Percentiles rank a stretch among this genome's conserved stretches.
Evolutionary conservation across 2,888 invertebrate genomes (phyloP).

Genomic region (Caenorhabditis sp.): DNA sequence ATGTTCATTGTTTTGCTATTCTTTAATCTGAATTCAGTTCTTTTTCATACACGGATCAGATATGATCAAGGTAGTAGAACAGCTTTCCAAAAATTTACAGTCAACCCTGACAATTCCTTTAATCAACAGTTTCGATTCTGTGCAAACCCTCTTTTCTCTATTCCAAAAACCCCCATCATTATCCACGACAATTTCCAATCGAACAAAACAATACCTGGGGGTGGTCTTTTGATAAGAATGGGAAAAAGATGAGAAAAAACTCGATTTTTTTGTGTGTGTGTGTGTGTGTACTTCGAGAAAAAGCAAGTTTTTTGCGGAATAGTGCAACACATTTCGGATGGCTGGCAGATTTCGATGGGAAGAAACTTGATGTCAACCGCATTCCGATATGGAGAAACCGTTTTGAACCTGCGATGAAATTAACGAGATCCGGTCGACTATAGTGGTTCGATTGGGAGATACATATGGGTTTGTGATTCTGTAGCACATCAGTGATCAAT

Average conservation of each 20-base stretch:
- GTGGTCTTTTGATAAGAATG: neutral
- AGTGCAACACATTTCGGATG: neutral
- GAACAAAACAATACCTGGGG: neutral
- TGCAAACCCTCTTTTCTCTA: too few species aligned
- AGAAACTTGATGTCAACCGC: neutral
- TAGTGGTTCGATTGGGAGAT: neutral
- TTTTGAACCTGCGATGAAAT: neutral
- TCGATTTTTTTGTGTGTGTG: too few species aligned
- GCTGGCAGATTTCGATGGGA: neutral
- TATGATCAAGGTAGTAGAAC: too few species aligned
- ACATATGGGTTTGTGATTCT: too few species aligned
- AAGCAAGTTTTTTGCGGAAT: neutral
- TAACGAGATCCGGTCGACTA: neutral
- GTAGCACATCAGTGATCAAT: too few species aligned
- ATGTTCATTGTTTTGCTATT: too few species aligned
- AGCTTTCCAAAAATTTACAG: too few species aligned
- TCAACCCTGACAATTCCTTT: too few species aligned
- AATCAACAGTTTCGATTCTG: too few species aligned
- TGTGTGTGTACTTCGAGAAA: constrained; percentile 1
- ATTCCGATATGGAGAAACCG: neutral
- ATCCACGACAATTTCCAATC: neutral
- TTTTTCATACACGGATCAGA: too few species aligned
- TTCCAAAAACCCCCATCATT: too few species aligned
- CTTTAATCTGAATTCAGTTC: too few species aligned
- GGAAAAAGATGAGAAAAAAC: neutral